These are phyloP conservation scores for Halichoerus grypus DNA, from an alignment of 2,113 vertebrate species.

Conservation along the genomic window DNA sequence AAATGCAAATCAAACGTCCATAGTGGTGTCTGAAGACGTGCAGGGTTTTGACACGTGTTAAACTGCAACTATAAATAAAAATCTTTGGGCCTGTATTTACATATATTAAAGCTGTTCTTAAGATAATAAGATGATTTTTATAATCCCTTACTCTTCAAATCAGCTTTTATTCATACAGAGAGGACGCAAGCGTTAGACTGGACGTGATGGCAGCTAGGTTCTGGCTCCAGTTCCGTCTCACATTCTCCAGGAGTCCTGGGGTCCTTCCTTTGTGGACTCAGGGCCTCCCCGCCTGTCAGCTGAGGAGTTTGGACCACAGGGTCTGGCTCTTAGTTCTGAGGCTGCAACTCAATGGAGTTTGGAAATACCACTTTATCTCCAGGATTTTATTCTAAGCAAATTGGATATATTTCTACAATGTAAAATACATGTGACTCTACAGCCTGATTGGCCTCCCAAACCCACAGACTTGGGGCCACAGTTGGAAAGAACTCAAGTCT, in stretches of 20 bases:
- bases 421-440: not conserved
- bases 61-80: conserved; percentile 11
- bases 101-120: not conserved
- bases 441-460: not conserved
- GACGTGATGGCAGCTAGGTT: not conserved
- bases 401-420: not conserved
- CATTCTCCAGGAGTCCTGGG: not conserved
- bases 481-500: not conserved
- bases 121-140: not conserved
- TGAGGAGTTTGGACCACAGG: not conserved
- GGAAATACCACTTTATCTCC: not conserved
- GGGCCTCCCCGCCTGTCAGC: not conserved
- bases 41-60: not conserved
- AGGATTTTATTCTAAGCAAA: conserved; percentile 48
- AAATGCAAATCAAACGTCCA: conserved; percentile 58
- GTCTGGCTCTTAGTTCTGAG: not conserved
- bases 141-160: not conserved
- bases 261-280: not conserved
- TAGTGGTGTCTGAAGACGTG: not conserved
- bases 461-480: not conserved
- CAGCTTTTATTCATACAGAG: not conserved
- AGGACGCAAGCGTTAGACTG: not conserved
- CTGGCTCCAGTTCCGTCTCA: not conserved
- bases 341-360: not conserved
- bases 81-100: not conserved